Base-by-base conservation (phyloP, 2,888 invertebrate genomes). In the Lasioglossum marginatum region DNA sequence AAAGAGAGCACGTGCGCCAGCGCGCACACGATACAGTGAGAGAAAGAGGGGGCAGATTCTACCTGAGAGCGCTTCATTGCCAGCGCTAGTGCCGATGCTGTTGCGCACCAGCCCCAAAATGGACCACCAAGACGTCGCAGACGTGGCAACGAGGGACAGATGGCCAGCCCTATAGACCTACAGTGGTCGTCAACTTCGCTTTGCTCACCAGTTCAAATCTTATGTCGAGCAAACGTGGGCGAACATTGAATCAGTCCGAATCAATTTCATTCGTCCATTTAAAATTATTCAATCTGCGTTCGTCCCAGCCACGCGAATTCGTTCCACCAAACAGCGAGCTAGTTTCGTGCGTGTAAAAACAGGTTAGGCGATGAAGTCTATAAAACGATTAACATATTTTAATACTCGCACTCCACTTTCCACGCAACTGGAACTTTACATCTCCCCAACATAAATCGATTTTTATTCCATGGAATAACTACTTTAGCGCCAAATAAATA, bases 101-200 rank as follows among this genome's bases (percentile, higher is more conserved):
- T 77, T 82, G 88, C 81, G 82, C 77, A 82, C 79, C 84, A 86
- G 81, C 77, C 84, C 88, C 82, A 89, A 89, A 89, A 89, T 89
- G 88, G 88, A 91, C 91, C 90, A 90, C 89, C 90, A 86, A 86
- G 91, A 87, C 84, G 83, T 87, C 84, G 91, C 89, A 91, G 92
- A 92, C 91, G 91, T 92, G 93, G 93, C 93, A 92, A 93, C 93
- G 91, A 92, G 91, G 93, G 92, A 93, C 93, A 92, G 93, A 93
- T 92, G 92, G 91, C 85, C 88, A 86, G 86, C 86, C 88, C 85
- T 86, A 82, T 87, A 87, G 80, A 78, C 83, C 80, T 77, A 81
- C 88, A 84, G 88, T 88, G 86, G 71, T 88, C 76, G 52, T 81
- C 88, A 88, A 83, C 83, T 81, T 82, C 37, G 63, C 85, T 74